Evolutionary conservation across 2,797 vertebrate species (phyloP), one percentile per base, ranked within the genome.

Genomic region (Chrysolophus pictus): DNA sequence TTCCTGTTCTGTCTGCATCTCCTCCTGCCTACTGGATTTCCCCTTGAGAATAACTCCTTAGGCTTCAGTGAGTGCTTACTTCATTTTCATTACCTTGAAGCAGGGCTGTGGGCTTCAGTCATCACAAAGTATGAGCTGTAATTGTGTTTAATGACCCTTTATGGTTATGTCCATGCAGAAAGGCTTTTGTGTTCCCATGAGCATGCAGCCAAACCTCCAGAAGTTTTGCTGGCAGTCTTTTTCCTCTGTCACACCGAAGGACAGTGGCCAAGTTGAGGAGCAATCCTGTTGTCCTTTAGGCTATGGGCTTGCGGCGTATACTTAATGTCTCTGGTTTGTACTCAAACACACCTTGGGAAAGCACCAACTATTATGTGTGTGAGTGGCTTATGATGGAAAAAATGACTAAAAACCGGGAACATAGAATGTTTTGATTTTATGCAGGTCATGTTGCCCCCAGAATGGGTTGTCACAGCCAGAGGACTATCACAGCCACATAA

Each of bases 131-230:
- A 70, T n/a, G 60, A 88, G 35, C 63, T 85, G 53, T 91, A 90
- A 88, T 84, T 53, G 41, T 72, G 28, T 76, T 91, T 86, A 90
- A 89, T 93, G 82, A 64, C 67, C 13, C 51, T 84, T 92, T 76
- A 51, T 73, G 72, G n/a, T 51, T 78, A 72, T 91, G 90, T 70
- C 76, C 42, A 41, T 68, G 83, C 60, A 81, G 59, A 93, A 88
- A 55, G n/a, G 31, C 6, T 71, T 75, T 49, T 86, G 22, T 67
- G 42, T 91, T 91, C 46, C 90, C 42, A 37, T 31, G 37, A n/a
- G 63, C 29, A 47, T 24, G 71, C 12, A 41, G 41, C 56, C 78
- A 86, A 81, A 60, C 26, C 12, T 92, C 21, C 33, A 41, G 29
- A 46, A 65, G 37, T 42, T 92, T 63, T 79, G 23, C 33, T 74